Conservation (phyloP, 2,888 invertebrate genomes). For the Oligia strigilis region DNA sequence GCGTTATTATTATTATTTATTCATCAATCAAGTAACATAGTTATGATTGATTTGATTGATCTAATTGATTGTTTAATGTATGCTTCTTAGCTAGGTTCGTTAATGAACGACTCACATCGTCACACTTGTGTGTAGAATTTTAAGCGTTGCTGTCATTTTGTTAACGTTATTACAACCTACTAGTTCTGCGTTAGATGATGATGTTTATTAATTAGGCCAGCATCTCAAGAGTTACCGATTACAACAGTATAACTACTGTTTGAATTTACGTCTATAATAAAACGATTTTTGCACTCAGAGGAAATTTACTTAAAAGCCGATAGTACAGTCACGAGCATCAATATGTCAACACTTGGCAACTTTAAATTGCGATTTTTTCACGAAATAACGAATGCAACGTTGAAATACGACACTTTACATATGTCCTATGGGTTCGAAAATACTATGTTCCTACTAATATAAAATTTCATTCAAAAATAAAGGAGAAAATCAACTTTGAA, state of each 20-base stretch:
- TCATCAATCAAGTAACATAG: too few species aligned
- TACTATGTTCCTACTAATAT: too few species aligned
- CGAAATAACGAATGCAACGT: too few species aligned
- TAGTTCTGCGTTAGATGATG: neutral
- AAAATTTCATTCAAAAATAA: too few species aligned
- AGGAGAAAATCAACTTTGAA: too few species aligned
- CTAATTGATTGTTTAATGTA: slow-evolving; percentile 19
- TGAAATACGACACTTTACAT: too few species aligned
- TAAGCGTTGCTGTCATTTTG: slow-evolving; percentile 8
- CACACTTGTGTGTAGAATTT: slow-evolving; percentile 34
- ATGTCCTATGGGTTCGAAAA: too few species aligned
- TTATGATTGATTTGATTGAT: slow-evolving; percentile 22
- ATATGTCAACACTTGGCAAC: too few species aligned
- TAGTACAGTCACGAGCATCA: neutral
- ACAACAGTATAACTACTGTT: neutral
- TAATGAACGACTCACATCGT: slow-evolving; percentile 4
- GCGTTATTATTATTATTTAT: neutral
- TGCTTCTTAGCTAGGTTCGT: neutral
- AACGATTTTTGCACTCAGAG: neutral
- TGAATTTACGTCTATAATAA: neutral
- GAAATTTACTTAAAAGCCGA: neutral
- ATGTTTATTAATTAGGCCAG: neutral
- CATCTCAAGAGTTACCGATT: neutral
- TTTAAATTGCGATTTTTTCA: too few species aligned
- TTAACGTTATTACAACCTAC: neutral